Percentiles rank a stretch among this genome's conserved stretches.
Conservation (phyloP, 2,888 invertebrate species). For the Drosophila heteroneura region DNA sequence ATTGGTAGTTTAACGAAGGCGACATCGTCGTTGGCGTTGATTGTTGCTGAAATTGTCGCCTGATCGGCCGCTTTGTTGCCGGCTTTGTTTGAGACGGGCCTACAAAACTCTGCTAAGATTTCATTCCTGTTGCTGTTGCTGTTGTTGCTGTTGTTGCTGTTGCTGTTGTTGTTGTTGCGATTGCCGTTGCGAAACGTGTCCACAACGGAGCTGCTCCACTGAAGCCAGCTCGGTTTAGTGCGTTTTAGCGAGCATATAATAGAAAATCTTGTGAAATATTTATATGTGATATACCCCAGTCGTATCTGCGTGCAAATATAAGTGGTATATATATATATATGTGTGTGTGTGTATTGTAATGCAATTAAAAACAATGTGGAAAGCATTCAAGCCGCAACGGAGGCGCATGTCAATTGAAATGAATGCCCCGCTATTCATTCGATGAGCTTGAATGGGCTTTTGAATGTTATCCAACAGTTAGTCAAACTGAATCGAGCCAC, state of each 20-base stretch:
- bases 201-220: slow-evolving; percentile 17
- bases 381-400: slow-evolving; percentile 33
- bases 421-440: slow-evolving; percentile 38
- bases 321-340: not conserved
- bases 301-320: not conserved
- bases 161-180: slow-evolving; percentile 6
- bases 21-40: slow-evolving; percentile 24
- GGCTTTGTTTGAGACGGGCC: slow-evolving; percentile 57
- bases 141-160: slow-evolving; percentile 13
- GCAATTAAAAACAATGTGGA: slow-evolving; percentile 39
- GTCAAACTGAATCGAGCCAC: slow-evolving; percentile 5
- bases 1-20: slow-evolving; percentile 69
- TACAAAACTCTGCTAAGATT: slow-evolving; percentile 22
- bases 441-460: slow-evolving; percentile 39
- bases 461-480: slow-evolving; percentile 39
- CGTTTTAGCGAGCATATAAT: slow-evolving; percentile 43
- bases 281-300: not conserved
- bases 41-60: slow-evolving; percentile 54
- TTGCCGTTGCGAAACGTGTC: slow-evolving; percentile 47
- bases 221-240: slow-evolving; percentile 41
- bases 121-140: slow-evolving; percentile 30
- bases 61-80: slow-evolving; percentile 35
- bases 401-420: slow-evolving; percentile 42
- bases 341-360: slow-evolving; percentile 25
- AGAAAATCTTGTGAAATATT: slow-evolving; percentile 52